A percentile compares a stretch with the other conserved stretches of the same genome.
Evolutionary conservation across 2,797 vertebrate genomes (phyloP).

Genomic region (Argyrosomus regius): DNA sequence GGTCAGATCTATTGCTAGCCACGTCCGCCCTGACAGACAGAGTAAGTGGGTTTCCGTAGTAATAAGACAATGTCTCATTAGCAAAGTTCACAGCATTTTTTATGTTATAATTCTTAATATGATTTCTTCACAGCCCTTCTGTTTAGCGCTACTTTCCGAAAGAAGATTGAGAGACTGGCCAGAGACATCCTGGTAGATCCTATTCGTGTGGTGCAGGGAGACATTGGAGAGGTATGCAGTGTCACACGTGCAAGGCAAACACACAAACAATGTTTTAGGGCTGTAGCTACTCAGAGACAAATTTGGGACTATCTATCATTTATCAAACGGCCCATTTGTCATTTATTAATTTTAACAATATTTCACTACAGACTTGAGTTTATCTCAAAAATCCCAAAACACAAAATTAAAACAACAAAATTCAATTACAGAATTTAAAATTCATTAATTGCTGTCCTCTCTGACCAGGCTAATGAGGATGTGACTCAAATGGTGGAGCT

Average conservation of each 20-base stretch:
- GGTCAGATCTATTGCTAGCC: conserved; percentile 95
- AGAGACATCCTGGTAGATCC: conserved; percentile 97
- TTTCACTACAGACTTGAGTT: background rate
- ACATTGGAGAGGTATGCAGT: conserved; percentile 94
- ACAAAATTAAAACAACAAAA: background rate
- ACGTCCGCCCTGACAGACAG: conserved; percentile 97
- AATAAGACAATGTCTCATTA: background rate
- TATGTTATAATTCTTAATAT: background rate
- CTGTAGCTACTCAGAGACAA: background rate
- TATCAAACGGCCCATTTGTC: too few species aligned
- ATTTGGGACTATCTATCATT: background rate
- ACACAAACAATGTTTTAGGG: background rate
- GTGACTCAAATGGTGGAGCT: conserved; percentile 97
- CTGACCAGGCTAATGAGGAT: conserved; percentile 94
- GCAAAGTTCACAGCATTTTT: background rate
- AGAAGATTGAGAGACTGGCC: conserved; percentile 97
- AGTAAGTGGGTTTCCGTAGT: conserved; percentile 87
- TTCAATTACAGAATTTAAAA: too few species aligned
- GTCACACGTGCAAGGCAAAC: background rate
- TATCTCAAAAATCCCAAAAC: background rate
- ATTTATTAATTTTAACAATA: background rate
- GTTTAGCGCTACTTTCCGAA: conserved; percentile 98
- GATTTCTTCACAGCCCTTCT: conserved; percentile 88
- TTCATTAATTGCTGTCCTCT: conserved; percentile 1
- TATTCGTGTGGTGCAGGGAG: conserved; percentile 97